Evolutionary conservation across 2,113 vertebrate species (phyloP).

Genomic region (Struthio camelus): DNA sequence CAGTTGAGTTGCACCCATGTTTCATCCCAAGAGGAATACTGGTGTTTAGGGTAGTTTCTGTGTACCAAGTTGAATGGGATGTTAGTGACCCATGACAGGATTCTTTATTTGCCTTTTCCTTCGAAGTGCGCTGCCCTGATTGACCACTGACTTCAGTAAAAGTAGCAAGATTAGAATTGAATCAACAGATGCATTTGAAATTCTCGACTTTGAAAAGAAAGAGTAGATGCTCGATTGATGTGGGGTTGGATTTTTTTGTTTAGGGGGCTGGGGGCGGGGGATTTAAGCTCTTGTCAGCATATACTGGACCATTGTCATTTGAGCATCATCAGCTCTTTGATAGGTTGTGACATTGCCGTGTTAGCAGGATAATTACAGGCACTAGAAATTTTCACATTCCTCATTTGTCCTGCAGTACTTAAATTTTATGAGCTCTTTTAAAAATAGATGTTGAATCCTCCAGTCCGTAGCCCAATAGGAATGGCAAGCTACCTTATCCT

Average conservation of each 20-base stretch:
- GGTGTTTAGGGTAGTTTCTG: neutral
- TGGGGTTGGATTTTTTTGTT: neutral
- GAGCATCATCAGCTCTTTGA: neutral
- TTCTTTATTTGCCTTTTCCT: neutral
- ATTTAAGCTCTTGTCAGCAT: neutral
- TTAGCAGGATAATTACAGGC: neutral
- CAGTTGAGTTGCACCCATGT: neutral
- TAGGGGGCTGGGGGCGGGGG: no score
- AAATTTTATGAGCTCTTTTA: neutral
- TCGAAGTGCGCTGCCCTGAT: neutral
- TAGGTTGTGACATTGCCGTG: neutral
- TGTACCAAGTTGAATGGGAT: neutral
- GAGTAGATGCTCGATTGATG: neutral
- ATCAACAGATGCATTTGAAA: neutral
- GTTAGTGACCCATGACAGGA: rapidly evolving
- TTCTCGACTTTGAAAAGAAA: neutral
- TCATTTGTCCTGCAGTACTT: neutral
- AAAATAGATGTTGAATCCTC: neutral
- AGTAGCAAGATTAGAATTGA: neutral
- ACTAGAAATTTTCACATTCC: neutral
- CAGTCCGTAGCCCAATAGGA: neutral
- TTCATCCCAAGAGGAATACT: neutral
- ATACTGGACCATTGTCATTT: neutral
- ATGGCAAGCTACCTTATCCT: neutral
- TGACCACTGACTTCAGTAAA: neutral